Evolutionary conservation across 1,140 invertebrate species (phyloP).

Genomic region (Papilio dardanus): DNA sequence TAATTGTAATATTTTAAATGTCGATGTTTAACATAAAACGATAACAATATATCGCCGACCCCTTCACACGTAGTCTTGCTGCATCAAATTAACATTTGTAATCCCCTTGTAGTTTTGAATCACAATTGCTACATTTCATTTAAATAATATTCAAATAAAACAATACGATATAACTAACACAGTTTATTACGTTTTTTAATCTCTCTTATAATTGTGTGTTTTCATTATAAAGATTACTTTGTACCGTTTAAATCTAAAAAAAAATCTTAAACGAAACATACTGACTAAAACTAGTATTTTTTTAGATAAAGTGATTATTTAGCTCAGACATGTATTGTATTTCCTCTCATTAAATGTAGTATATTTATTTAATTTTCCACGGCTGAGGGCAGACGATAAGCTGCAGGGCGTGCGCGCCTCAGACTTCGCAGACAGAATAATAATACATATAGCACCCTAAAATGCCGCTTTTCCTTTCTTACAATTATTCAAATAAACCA

Average conservation of each 20-base stretch:
- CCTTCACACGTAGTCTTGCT: neutral
- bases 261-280: too few relatives aligned
- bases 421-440: conserved; percentile 76
- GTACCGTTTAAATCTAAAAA: too few relatives aligned
- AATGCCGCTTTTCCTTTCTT: conserved; percentile 60
- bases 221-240: too few relatives aligned
- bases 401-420: conserved; percentile 72
- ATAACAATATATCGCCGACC: neutral
- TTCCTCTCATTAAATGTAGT: conserved; percentile 80
- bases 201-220: too few relatives aligned
- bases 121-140: conserved; percentile 7
- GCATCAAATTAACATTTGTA: neutral
- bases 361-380: conserved; percentile 82
- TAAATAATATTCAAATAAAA: conserved; percentile 17
- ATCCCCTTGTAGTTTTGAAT: conserved; percentile 14
- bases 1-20: neutral
- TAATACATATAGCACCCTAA: conserved; percentile 72
- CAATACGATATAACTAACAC: too few relatives aligned
- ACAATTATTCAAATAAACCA: conserved; percentile 50
- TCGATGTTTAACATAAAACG: conserved; percentile 16
- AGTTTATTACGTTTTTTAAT: too few relatives aligned
- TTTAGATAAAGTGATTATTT: conserved; percentile 71
- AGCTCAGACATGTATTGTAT: conserved; percentile 76
- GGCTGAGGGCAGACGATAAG: conserved; percentile 78
- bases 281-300: conserved; percentile 22